Evolutionary conservation across 30 jellyfish, hydroid and myxozoan species (phyloP).

Genomic region (Pseudorhiza aurosa): DNA sequence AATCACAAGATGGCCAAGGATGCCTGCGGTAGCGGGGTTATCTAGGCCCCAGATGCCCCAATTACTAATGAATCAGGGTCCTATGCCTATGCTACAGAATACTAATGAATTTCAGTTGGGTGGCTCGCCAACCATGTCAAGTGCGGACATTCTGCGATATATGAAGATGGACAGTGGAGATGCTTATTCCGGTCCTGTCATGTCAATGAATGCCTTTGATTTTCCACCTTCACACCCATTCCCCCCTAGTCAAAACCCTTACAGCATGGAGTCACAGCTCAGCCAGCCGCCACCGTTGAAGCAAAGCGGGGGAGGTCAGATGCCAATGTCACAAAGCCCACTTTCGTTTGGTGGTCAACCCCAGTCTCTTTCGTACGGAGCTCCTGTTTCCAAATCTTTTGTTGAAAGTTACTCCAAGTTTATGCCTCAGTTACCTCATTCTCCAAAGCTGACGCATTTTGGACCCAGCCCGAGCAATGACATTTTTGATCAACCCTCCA

Average conservation of each 20-base stretch:
- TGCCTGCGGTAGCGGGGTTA: constrained; percentile 58
- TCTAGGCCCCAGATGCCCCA: constrained; percentile 71
- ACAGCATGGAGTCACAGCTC: constrained; percentile 36
- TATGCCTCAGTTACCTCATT: constrained; percentile 64
- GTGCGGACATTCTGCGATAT: constrained; percentile 56
- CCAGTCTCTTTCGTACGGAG: constrained; percentile 45
- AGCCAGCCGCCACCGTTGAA: constrained; percentile 62
- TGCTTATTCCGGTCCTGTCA: constrained; percentile 22
- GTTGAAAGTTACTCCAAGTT: constrained; percentile 44
- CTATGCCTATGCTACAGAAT: constrained; percentile 58
- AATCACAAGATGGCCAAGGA: constrained; percentile 64
- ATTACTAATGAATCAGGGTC: constrained; percentile 65
- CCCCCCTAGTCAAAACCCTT: constrained; percentile 59
- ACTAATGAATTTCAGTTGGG: constrained; percentile 45
- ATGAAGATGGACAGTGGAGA: constrained; percentile 56
- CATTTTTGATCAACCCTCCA: constrained; percentile 77
- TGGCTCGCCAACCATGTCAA: constrained; percentile 52
- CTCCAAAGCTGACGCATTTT: constrained; percentile 93
- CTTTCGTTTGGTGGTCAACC: constrained; percentile 68
- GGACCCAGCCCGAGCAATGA: constrained; percentile 89
- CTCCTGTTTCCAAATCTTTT: constrained; percentile 61
- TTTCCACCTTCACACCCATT: constrained; percentile 51
- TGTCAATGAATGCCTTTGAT: constrained; percentile 48
- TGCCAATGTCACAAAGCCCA: constrained; percentile 47
- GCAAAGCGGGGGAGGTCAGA: constrained; percentile 51